These are phyloP conservation scores for Otis tarda DNA, from an alignment of 2,113 vertebrate species.

Conservation along the genomic window DNA sequence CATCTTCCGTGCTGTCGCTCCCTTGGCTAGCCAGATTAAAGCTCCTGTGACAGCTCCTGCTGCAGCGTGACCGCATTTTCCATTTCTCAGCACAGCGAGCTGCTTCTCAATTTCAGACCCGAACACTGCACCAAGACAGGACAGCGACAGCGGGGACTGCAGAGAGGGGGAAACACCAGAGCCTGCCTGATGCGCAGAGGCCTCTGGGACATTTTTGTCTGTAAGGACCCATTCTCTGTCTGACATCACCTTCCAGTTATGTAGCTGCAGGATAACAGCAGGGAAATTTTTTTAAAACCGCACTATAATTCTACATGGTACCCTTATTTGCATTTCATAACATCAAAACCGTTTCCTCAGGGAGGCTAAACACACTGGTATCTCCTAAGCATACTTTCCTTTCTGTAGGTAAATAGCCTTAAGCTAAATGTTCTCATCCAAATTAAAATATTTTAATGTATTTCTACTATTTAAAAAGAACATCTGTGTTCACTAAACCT, in stretches of 20 bases:
- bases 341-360: neutral
- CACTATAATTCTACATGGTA: neutral
- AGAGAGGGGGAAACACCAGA: neutral
- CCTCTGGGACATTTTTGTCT: neutral
- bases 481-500: neutral
- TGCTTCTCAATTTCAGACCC: neutral
- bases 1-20: rapidly evolving
- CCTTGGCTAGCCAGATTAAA: neutral
- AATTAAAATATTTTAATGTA: neutral
- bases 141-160: neutral
- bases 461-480: neutral
- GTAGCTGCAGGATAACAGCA: neutral
- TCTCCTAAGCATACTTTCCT: neutral
- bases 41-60: neutral
- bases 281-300: neutral
- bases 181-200: neutral
- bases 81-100: neutral
- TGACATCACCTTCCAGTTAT: neutral
- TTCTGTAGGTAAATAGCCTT: conserved; percentile 15
- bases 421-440: neutral
- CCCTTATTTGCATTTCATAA: conserved; percentile 10
- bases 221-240: neutral
- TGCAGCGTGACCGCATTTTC: neutral
- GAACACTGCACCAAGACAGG: rapidly evolving
- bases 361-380: conserved; percentile 41